Base-by-base conservation (phyloP, 2,888 invertebrate species). In the Apamea epomidion region DNA sequence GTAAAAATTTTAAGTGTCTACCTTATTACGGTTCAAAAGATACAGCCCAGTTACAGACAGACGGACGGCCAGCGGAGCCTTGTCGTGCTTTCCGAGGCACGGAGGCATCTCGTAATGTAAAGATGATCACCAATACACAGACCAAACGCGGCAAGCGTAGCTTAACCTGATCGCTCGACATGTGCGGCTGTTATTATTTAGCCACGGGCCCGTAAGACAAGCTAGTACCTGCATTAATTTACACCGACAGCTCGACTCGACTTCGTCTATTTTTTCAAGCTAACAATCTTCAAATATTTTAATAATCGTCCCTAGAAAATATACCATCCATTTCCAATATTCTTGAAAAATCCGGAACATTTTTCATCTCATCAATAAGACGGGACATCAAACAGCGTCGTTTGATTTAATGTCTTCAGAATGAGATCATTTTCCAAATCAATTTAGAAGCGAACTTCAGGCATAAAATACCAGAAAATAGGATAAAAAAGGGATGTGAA, bases 291-390 rank as follows among this genome's bases (percentile, higher is more conserved):
- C 18, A 37, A 73, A 25, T 42, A 29, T 85, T 78, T 84, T 60
- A 78, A 75, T 81, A 76, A 70, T n/a, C 42, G 18, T 48, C 7
- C 12, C 16, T 48, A 29, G 5, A 76, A 78, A 70, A 70, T 67
- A 76, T 48, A 65, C 48, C 32, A 76, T 21, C 29, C 54, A 68
- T 77, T 81, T 85, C 21, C 37, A 82, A 87, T 82, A 79, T 76
- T 86, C 76, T 37, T 73, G 29, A 72, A 76, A 72, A 81, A 70
- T 67, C 76, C 81, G 69, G 71, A 84, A 79, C 76, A 83, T 82
- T 88, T 83, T 84, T 89, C 75, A 84, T 86, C 86, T 83, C 81
- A 84, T 86, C 83, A 78, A 81, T 86, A 89, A 73, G 81, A 64
- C 37, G 69, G 75, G 48, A 83, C 83, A 86, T 89, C 84, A 86